A percentile compares a stretch with the other conserved stretches of the same genome.
Evolutionary conservation across 2,113 vertebrate species (phyloP).

Genomic region (Aptenodytes forsteri): DNA sequence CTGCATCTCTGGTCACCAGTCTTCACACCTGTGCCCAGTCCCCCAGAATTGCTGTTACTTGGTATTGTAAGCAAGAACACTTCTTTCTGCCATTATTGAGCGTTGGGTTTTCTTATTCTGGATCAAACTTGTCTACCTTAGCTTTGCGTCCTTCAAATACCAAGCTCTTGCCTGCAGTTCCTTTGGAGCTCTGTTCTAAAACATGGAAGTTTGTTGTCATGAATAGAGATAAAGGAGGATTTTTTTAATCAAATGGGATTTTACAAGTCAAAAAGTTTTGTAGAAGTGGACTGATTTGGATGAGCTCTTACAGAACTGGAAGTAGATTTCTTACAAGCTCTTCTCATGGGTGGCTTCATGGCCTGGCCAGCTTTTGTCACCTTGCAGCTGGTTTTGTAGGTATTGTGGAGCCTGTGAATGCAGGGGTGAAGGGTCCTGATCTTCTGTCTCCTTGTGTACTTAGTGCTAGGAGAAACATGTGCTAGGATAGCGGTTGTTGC

Average conservation of each 20-base stretch:
- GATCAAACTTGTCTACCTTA: background rate
- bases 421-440: fast-evolving
- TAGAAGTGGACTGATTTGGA: background rate
- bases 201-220: background rate
- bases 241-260: background rate
- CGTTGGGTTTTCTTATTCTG: background rate
- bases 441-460: background rate
- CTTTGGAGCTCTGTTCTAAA: background rate
- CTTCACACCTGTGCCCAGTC: background rate
- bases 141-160: background rate
- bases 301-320: background rate
- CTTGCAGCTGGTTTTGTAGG: background rate
- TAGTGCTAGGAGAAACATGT: background rate
- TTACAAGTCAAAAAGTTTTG: background rate
- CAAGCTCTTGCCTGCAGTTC: background rate
- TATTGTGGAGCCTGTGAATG: fast-evolving
- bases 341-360: background rate
- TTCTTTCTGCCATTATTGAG: background rate
- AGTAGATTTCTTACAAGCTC: background rate
- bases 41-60: background rate
- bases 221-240: background rate
- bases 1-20: background rate
- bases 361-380: background rate
- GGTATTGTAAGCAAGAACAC: background rate
- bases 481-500: background rate